These are phyloP conservation scores for Thumatha senex DNA, from an alignment of 2,888 invertebrate genomes.

Conservation along the genomic window DNA sequence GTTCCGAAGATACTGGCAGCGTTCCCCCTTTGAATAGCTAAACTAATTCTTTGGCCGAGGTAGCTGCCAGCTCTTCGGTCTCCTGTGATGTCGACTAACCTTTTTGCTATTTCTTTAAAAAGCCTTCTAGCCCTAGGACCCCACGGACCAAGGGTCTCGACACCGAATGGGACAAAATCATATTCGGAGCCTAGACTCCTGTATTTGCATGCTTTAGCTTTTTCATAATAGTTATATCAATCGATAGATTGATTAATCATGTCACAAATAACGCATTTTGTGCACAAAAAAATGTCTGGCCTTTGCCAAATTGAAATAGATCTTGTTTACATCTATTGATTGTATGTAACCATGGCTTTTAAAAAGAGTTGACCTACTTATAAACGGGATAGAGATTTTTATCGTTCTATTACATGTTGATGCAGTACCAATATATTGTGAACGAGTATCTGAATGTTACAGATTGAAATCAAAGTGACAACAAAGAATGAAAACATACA, in stretches of 20 bases:
- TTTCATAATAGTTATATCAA: too few species aligned
- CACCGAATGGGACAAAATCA: too few species aligned
- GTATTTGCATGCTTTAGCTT: too few species aligned
- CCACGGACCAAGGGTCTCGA: too few species aligned
- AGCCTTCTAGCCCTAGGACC: too few species aligned
- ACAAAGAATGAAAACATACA: conserved; percentile 30
- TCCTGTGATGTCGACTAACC: too few species aligned
- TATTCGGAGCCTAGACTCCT: too few species aligned
- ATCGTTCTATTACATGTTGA: conserved; percentile 53
- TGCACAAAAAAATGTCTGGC: conserved; percentile 64
- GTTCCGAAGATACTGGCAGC: too few species aligned
- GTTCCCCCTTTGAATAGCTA: too few species aligned
- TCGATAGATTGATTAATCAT: conserved; percentile 5
- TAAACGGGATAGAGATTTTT: conserved; percentile 55
- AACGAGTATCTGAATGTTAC: conserved; percentile 42
- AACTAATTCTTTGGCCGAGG: too few species aligned
- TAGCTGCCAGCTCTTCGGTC: too few species aligned
- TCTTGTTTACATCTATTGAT: conserved; percentile 62
- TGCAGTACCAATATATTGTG: conserved; percentile 50
- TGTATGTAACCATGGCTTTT: conserved; percentile 58
- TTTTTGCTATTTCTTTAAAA: too few species aligned
- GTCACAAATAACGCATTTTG: conserved; percentile 51
- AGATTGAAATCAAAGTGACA: conserved; percentile 45
- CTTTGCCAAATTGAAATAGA: conserved; percentile 67
- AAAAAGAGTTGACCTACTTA: conserved; percentile 64